These are phyloP conservation scores for Mycetomoellerius zeteki DNA, from an alignment of 1,140 invertebrate species.

Conservation along the genomic window DNA sequence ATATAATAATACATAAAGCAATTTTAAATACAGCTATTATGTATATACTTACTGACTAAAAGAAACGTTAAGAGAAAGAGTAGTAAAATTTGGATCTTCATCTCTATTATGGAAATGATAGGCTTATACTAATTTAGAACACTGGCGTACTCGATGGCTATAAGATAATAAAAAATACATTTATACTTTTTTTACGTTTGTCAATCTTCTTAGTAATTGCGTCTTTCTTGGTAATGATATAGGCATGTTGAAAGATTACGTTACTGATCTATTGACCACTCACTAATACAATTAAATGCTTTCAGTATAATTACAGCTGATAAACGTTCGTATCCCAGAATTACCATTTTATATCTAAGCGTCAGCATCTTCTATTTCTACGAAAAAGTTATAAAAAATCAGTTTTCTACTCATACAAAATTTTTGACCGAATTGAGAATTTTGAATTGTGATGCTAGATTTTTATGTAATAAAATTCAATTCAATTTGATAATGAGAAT, in stretches of 20 bases:
- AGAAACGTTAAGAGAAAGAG: constrained; percentile 7
- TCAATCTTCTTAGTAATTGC: constrained; percentile 23
- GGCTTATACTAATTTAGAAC: background rate
- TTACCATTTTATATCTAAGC: background rate
- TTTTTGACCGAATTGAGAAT: background rate
- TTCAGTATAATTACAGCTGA: background rate
- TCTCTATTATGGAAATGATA: background rate
- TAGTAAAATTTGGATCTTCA: constrained; percentile 59
- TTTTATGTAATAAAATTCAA: background rate
- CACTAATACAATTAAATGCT: constrained; percentile 13
- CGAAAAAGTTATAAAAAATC: background rate
- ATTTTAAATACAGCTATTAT: no score
- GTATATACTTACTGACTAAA: constrained; percentile 47
- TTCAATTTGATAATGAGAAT: background rate
- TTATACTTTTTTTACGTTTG: constrained; percentile 17
- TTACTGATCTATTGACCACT: constrained; percentile 21
- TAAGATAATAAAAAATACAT: background rate
- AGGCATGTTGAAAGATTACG: background rate
- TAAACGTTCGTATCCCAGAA: background rate
- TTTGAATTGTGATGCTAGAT: background rate
- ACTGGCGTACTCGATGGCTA: background rate
- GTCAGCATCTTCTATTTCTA: constrained; percentile 14
- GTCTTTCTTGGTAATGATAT: background rate
- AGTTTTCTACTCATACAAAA: background rate
- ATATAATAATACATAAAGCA: constrained; percentile 5